A percentile compares a stretch with the other conserved stretches of the same genome.
phyloP scores from a whole-genome alignment of 2,888 invertebrate species.

The Clistopyga incitator region DNA sequence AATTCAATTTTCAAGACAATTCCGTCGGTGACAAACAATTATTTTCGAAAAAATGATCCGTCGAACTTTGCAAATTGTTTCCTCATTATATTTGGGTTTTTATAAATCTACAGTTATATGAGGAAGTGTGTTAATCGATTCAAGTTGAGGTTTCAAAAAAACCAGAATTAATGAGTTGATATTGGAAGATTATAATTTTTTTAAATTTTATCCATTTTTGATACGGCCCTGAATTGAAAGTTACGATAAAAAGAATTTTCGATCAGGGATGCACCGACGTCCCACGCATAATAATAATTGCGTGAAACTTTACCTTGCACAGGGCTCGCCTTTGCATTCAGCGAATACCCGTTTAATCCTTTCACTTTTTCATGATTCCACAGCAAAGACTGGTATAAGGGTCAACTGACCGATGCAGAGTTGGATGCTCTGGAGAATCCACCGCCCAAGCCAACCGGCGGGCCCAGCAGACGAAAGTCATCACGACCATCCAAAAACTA shows the following conservation, averaged over 20 bases:
- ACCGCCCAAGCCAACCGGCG: constrained; percentile 86
- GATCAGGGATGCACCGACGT: constrained; percentile 56
- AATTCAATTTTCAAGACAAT: not conserved
- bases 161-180: too few relatives aligned
- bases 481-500: constrained; percentile 80
- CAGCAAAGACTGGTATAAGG: constrained; percentile 96
- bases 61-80: too few relatives aligned
- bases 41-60: not conserved
- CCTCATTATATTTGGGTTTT: too few relatives aligned
- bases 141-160: too few relatives aligned
- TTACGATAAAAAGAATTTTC: constrained; percentile 1
- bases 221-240: constrained; percentile 55
- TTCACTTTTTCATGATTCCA: constrained; percentile 73
- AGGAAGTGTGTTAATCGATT: too few relatives aligned
- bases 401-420: constrained; percentile 91
- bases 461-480: constrained; percentile 85
- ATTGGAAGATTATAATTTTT: not conserved
- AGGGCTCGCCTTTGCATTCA: constrained; percentile 43
- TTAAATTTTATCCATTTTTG: not conserved
- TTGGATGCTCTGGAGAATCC: constrained; percentile 93
- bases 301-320: constrained; percentile 47
- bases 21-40: not conserved
- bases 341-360: constrained; percentile 57
- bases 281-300: constrained; percentile 63
- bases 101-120: too few relatives aligned